Evolutionary conservation across 2,113 vertebrate species (phyloP), one percentile per base, ranked within the genome.

Genomic region (Colaptes auratus): DNA sequence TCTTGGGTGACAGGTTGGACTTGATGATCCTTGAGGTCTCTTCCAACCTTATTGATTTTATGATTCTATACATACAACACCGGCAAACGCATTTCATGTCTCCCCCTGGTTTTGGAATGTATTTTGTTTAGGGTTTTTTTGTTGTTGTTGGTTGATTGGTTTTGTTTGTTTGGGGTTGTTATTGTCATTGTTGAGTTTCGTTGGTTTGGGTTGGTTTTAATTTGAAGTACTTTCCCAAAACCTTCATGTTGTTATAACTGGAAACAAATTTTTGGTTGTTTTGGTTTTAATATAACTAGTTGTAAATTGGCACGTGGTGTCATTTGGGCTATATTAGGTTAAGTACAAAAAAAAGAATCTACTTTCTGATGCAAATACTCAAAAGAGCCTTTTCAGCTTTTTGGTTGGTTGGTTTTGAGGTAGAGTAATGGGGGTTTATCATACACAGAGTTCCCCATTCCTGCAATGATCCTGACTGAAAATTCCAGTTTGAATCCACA

Each of bases 231-330:
- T 15, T 25, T 61, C 81, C 12, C 10, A 66, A 84, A 73, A 28
- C 5, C 3, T 59, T 65, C 28, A 56, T 1, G 3, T 15, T 66
- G 9, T 35, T 23, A 4, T 12, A 60, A 74, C 0, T 35, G 9
- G 30, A 71, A 60, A 27, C 10, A 12, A 28, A 55, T 30, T 55
- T 28, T 64, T 16, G 16, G 13, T 44, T 44, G 42, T 44, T 44
- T 44, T 44, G 42, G 42, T 10, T 14, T 2, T 17, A 46, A 46
- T 53, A 48, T 10, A 66, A 42, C 19, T 30, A 21, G 10, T 17
- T n/a, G 6, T 27, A 89, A 42, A 25, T 30, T 52, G 60, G 27
- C 71, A 23, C 58, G 76, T 67, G 30, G 28, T 67, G 66, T 23
- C 24, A 35, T 72, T 86, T 75, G 7, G 35, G 71, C 19, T 67